Evolutionary conservation across 2,888 invertebrate genomes (phyloP).

Genomic region (Polyommatus icarus): DNA sequence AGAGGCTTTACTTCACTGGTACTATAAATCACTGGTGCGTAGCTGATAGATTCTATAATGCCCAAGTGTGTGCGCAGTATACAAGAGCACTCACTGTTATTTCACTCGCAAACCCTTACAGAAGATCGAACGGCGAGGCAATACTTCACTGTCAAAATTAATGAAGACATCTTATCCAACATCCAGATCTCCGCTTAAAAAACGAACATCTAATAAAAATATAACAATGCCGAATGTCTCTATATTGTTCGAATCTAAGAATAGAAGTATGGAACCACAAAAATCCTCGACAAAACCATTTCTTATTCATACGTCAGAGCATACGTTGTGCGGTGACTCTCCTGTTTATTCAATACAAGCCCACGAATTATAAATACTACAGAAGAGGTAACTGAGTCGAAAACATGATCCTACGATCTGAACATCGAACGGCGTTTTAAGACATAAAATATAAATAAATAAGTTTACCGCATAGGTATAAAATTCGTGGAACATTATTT

Average conservation of each 20-base stretch:
- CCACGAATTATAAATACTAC: neutral
- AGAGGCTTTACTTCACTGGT: too few relatives aligned
- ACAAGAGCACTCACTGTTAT: too few relatives aligned
- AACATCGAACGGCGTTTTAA: too few relatives aligned
- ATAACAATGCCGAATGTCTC: neutral
- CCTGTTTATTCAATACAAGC: neutral
- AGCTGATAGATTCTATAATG: too few relatives aligned
- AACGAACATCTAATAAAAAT: neutral
- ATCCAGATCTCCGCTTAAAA: neutral
- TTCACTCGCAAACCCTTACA: too few relatives aligned
- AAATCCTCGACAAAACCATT: constrained; percentile 1
- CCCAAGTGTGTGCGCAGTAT: too few relatives aligned
- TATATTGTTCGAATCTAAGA: neutral
- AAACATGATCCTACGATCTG: too few relatives aligned
- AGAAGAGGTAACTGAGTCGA: neutral
- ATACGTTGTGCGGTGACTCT: neutral
- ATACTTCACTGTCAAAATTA: neutral
- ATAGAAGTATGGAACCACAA: constrained; percentile 14
- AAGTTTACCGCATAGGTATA: too few relatives aligned
- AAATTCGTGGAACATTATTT: too few relatives aligned
- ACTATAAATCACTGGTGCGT: too few relatives aligned
- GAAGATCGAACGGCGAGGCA: too few relatives aligned
- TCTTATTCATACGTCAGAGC: constrained; percentile 15
- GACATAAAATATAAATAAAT: too few relatives aligned
- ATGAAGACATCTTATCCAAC: neutral